These are phyloP conservation scores for Platyura marginata DNA, from an alignment of 1,140 invertebrate species.

Conservation along the genomic window DNA sequence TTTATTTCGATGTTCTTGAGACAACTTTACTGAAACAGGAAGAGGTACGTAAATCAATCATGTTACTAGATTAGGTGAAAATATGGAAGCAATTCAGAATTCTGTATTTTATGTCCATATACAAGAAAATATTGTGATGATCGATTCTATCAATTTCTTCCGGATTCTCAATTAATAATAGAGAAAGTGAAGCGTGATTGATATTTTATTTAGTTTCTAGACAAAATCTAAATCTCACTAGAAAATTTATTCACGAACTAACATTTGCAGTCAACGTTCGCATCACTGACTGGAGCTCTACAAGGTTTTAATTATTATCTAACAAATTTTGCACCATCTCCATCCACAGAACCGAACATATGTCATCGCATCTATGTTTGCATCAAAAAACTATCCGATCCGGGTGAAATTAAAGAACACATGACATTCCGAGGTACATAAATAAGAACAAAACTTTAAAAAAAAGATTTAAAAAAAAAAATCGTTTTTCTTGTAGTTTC, in stretches of 20 bases:
- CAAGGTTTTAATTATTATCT: slow-evolving; percentile 2
- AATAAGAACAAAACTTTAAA: too few species aligned
- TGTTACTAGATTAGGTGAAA: neutral
- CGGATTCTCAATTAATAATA: neutral
- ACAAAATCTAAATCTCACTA: neutral
- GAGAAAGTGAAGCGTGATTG: neutral
- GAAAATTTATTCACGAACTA: neutral
- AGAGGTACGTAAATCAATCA: neutral
- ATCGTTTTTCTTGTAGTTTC: too few species aligned
- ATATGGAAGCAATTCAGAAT: neutral
- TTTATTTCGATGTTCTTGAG: slow-evolving; percentile 1
- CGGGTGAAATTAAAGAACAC: slow-evolving; percentile 5
- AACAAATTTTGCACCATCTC: slow-evolving; percentile 3
- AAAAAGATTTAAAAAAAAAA: too few species aligned
- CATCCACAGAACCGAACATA: neutral
- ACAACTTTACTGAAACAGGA: slow-evolving; percentile 1
- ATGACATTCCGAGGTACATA: slow-evolving; percentile 3
- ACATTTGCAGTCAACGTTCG: neutral
- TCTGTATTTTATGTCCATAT: neutral
- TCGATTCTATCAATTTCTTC: neutral
- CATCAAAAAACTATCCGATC: slow-evolving; percentile 1
- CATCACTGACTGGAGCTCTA: neutral
- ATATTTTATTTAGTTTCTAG: neutral
- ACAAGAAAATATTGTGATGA: neutral
- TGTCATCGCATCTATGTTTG: neutral